Evolutionary conservation across 2,797 vertebrate genomes (phyloP).

Genomic region (Atherinosoma microstoma): DNA sequence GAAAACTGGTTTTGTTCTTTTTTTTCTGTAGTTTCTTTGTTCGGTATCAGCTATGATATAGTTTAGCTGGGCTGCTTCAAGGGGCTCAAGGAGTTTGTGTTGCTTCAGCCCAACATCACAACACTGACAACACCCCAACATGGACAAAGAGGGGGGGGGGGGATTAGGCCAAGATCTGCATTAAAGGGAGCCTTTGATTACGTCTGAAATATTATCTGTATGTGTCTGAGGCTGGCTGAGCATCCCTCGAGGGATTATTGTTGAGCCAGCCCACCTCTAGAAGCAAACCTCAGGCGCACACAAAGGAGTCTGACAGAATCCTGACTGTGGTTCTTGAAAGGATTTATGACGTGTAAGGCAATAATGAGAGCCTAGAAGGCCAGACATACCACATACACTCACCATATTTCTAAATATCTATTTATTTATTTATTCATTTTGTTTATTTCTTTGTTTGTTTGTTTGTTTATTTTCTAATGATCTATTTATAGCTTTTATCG

Average conservation of each 20-base stretch:
- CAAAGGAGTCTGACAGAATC: constrained; percentile 59
- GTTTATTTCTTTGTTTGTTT: no score
- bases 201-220: constrained; percentile 68
- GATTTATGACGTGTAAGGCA: constrained; percentile 12
- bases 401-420: neutral
- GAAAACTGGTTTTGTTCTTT: neutral
- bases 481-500: neutral
- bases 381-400: neutral
- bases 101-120: constrained; percentile 46
- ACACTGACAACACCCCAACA: constrained; percentile 43
- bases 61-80: constrained; percentile 27
- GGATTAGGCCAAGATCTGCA: constrained; percentile 62
- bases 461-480: neutral
- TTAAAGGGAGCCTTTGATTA: constrained; percentile 78
- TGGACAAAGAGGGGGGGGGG: neutral
- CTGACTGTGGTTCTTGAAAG: constrained; percentile 46
- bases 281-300: constrained; percentile 56
- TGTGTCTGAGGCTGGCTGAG: constrained; percentile 63
- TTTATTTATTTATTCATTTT: neutral
- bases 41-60: constrained; percentile 12
- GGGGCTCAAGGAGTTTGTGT: constrained; percentile 22
- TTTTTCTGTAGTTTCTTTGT: neutral
- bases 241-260: constrained; percentile 69
- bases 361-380: neutral
- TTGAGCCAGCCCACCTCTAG: constrained; percentile 65